Conservation (phyloP, 2,888 invertebrate species). For the Philaethria dido region DNA sequence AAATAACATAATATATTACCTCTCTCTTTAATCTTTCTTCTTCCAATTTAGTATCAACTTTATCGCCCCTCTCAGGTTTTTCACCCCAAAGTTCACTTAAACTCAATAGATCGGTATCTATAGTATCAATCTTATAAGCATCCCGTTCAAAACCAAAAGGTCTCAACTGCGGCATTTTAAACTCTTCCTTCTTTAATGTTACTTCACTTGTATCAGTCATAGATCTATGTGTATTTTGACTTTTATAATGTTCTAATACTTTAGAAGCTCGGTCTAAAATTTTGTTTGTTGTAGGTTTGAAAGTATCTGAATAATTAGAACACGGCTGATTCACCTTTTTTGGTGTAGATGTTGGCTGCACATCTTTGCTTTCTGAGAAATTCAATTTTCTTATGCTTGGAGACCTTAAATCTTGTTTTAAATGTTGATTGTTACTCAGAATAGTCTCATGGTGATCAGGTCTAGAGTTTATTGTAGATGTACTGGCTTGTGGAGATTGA, state of each 20-base stretch:
- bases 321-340: slow-evolving; percentile 55
- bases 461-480: slow-evolving; percentile 19
- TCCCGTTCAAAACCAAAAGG: slow-evolving; percentile 60
- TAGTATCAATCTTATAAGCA: slow-evolving; percentile 60
- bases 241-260: slow-evolving; percentile 74
- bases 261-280: slow-evolving; percentile 73
- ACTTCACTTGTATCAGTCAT: slow-evolving; percentile 55
- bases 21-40: slow-evolving; percentile 91
- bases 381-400: slow-evolving; percentile 67
- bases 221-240: slow-evolving; percentile 56
- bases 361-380: slow-evolving; percentile 67
- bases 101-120: slow-evolving; percentile 78
- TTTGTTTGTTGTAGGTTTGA: slow-evolving; percentile 73
- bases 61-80: slow-evolving; percentile 67
- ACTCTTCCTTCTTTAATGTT: slow-evolving; percentile 63
- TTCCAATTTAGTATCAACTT: slow-evolving; percentile 82
- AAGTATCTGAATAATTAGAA: slow-evolving; percentile 56
- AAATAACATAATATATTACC: slow-evolving; percentile 71
- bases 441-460: slow-evolving; percentile 27
- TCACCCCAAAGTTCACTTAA: slow-evolving; percentile 87
- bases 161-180: slow-evolving; percentile 74
- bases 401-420: slow-evolving; percentile 55
- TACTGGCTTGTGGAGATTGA: slow-evolving; percentile 46
- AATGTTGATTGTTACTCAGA: slow-evolving; percentile 29
- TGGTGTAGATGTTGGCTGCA: slow-evolving; percentile 76